phyloP scores from a whole-genome alignment of 2,113 vertebrate genomes.

The Excalfactoria chinensis region DNA sequence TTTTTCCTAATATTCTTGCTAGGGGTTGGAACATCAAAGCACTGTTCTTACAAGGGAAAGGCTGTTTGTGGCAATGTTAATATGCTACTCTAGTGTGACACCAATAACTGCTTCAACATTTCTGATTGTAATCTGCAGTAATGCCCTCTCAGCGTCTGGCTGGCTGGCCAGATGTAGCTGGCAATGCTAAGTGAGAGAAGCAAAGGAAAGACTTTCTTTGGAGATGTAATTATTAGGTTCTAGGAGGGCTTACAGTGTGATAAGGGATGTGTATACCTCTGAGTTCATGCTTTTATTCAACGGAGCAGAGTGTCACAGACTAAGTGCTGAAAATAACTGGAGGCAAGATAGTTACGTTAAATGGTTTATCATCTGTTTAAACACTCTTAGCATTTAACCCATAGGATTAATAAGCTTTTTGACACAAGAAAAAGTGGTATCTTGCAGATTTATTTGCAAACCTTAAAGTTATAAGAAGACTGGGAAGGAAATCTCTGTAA shows the following conservation, averaged over 20 bases:
- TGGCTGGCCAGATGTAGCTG: conserved; percentile 16
- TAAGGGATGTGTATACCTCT: not conserved
- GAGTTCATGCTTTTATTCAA: conserved; percentile 12
- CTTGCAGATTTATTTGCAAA: conserved; percentile 45
- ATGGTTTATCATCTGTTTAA: conserved; percentile 56
- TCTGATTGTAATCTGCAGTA: conserved; percentile 30
- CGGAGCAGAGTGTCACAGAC: not conserved
- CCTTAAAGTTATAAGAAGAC: conserved; percentile 19
- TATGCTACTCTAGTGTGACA: not conserved
- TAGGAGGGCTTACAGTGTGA: not conserved
- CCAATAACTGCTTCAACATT: conserved; percentile 15
- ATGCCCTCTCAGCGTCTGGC: not conserved
- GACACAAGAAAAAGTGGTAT: not conserved
- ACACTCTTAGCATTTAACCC: conserved; percentile 38
- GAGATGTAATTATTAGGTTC: conserved; percentile 34
- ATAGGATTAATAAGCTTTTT: conserved; percentile 43
- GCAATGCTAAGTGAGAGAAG: conserved; percentile 1
- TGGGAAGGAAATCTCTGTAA: conserved; percentile 23
- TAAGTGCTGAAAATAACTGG: conserved; percentile 21
- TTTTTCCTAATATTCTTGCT: conserved; percentile 12
- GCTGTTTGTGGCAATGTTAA: conserved; percentile 16
- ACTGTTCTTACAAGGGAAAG: not conserved
- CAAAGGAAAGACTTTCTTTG: not conserved
- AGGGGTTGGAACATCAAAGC: conserved; percentile 32
- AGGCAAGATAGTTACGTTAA: conserved; percentile 35